Base-by-base conservation (phyloP, 2,888 invertebrate species). In the Dyspetes luteomarginatus region DNA sequence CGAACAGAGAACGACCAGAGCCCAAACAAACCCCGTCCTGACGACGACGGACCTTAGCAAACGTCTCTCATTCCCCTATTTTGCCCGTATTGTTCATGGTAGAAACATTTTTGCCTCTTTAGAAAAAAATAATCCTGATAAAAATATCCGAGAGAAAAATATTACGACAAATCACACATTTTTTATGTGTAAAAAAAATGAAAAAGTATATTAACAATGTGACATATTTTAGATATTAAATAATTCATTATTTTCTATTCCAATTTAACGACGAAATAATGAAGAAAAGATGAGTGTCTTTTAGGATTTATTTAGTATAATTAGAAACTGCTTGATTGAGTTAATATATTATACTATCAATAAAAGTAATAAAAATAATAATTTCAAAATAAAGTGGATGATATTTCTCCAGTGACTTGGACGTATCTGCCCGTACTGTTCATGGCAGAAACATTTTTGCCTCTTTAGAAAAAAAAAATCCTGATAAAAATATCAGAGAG, bases 401-500 rank as follows among this genome's bases (percentile, higher is more conserved):
- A n/a, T n/a, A n/a, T n/a, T n/a, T n/a, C n/a, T n/a, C n/a, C n/a
- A n/a, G n/a, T n/a, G n/a, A n/a, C n/a, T n/a, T n/a, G n/a, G n/a
- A n/a, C n/a, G n/a, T n/a, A n/a, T 55, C 41, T 50, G 0, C 64
- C 56, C n/a, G 19, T 28, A 77, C 69, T 58, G 58, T 73, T 62
- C 43, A 22, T 76, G 71, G 82, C 75, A 7, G 48, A 55, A 50
- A 22, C 19, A 45, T 55, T 55, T 74, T 55, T 26, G 24, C 3
- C 64, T 56, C 22, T 56, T 19, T 19, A 52, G 22, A 45, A 56
- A 50, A 78, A 73, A 85, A 82, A 80, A 78, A 81, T 45, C 15
- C 4, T 4, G 12, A 43, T 12, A 30, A 9, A 3, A 19, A 43
- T 19, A 30, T 12, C 36, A n/a, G n/a, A n/a, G 12, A 36, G 64